phyloP scores from a whole-genome alignment of 2,113 vertebrate species.

The Phasianus colchicus region DNA sequence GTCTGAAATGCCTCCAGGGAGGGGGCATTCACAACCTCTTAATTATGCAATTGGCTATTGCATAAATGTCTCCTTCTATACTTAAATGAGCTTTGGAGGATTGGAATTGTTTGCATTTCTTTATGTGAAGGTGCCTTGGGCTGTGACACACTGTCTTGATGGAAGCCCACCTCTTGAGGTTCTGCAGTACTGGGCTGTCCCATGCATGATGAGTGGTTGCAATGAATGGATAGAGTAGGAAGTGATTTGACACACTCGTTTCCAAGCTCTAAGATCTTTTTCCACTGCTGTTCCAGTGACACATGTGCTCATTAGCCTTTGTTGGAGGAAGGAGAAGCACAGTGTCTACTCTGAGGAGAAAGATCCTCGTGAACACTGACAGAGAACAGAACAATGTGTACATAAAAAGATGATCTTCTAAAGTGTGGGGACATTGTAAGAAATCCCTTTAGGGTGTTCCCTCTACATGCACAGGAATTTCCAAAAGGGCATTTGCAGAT shows the following conservation, averaged over 20 bases:
- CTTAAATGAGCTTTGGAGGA: background rate
- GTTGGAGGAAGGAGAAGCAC: background rate
- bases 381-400: background rate
- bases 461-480: background rate
- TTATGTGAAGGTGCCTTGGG: background rate
- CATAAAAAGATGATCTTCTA: background rate
- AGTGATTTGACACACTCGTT: background rate
- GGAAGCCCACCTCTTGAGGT: background rate
- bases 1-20: too few species aligned
- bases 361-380: background rate
- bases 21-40: too few species aligned
- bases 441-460: background rate
- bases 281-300: background rate
- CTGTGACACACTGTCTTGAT: background rate
- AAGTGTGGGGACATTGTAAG: background rate
- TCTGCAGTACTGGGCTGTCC: background rate
- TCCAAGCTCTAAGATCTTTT: background rate
- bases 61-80: background rate
- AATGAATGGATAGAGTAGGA: background rate
- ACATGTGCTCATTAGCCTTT: background rate
- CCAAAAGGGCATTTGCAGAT: background rate
- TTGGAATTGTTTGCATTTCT: background rate
- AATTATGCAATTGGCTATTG: background rate
- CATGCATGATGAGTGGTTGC: background rate
- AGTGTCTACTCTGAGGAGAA: background rate